These are phyloP conservation scores for Gavia stellata DNA, from an alignment of 2,113 vertebrate species.

Conservation along the genomic window DNA sequence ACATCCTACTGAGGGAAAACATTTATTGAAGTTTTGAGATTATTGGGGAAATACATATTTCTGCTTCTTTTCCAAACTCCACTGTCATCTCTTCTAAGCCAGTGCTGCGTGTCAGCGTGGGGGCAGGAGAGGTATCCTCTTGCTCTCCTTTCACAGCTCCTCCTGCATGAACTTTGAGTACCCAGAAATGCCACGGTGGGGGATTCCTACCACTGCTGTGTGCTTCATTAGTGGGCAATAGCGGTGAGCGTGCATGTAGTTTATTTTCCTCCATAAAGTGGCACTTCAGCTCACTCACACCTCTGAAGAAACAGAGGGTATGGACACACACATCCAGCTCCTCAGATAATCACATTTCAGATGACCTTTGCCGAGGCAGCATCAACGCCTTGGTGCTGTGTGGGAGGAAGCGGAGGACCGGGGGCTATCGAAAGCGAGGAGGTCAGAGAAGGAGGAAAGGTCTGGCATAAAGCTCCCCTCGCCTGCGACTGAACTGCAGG, in stretches of 20 bases:
- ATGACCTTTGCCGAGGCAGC: not conserved
- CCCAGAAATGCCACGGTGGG: not conserved
- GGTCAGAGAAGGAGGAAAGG: not conserved
- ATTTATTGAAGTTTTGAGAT: conserved; percentile 63
- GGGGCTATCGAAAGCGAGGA: not conserved
- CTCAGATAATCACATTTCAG: not conserved
- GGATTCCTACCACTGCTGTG: not conserved
- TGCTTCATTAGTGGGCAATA: not conserved
- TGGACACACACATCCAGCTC: not conserved
- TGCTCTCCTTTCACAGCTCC: not conserved
- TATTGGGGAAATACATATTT: conserved; percentile 65
- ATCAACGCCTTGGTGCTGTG: not conserved
- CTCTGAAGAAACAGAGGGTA: not conserved
- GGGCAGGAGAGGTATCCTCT: not conserved
- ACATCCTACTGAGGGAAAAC: conserved; percentile 67
- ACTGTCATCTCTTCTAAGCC: not conserved
- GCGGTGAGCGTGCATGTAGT: accelerated
- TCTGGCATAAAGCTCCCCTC: not conserved
- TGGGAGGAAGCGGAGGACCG: accelerated
- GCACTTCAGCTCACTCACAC: not conserved
- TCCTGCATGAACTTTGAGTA: not conserved
- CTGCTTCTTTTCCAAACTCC: conserved; percentile 49
- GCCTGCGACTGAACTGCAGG: accelerated
- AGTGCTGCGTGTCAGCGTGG: not conserved
- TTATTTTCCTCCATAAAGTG: not conserved